Evolutionary conservation across 2,888 invertebrate genomes (phyloP).

Genomic region (Drosophila greeni): DNA sequence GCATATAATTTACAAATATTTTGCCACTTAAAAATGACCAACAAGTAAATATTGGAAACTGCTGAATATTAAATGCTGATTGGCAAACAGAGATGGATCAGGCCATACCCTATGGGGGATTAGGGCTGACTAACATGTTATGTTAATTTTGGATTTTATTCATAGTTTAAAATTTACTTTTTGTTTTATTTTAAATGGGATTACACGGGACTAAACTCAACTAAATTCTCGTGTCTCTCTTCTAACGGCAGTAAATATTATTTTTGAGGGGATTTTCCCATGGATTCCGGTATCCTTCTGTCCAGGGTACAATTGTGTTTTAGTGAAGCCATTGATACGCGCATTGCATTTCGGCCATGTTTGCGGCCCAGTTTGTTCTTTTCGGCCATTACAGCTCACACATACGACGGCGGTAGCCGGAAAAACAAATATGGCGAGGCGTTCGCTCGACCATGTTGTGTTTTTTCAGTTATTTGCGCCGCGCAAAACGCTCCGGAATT

Average conservation of each 20-base stretch:
- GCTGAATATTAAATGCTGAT: slow-evolving; percentile 32
- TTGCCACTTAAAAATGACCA: slow-evolving; percentile 37
- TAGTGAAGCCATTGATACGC: slow-evolving; percentile 1
- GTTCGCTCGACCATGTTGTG: slow-evolving; percentile 45
- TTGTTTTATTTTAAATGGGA: neutral
- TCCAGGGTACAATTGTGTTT: slow-evolving; percentile 10
- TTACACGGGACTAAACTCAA: neutral
- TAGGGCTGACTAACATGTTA: neutral
- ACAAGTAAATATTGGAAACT: slow-evolving; percentile 30
- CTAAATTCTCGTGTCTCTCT: neutral
- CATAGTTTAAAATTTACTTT: neutral
- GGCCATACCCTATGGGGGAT: slow-evolving; percentile 12
- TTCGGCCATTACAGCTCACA: slow-evolving; percentile 33
- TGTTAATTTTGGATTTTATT: slow-evolving; percentile 1
- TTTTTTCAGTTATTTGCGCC: slow-evolving; percentile 51
- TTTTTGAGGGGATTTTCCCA: neutral
- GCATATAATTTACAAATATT: slow-evolving; percentile 28
- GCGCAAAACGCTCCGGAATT: slow-evolving; percentile 30
- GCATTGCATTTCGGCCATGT: slow-evolving; percentile 15
- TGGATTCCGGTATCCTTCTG: neutral
- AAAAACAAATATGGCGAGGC: slow-evolving; percentile 52
- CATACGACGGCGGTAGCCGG: slow-evolving; percentile 34
- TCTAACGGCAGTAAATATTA: slow-evolving; percentile 2
- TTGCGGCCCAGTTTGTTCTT: slow-evolving; percentile 15
- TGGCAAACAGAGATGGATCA: slow-evolving; percentile 14